A percentile compares a stretch with the other conserved stretches of the same genome.
These are phyloP conservation scores for Clepsis dumicolana DNA, from an alignment of 2,888 invertebrate species.

Conservation along the genomic window DNA sequence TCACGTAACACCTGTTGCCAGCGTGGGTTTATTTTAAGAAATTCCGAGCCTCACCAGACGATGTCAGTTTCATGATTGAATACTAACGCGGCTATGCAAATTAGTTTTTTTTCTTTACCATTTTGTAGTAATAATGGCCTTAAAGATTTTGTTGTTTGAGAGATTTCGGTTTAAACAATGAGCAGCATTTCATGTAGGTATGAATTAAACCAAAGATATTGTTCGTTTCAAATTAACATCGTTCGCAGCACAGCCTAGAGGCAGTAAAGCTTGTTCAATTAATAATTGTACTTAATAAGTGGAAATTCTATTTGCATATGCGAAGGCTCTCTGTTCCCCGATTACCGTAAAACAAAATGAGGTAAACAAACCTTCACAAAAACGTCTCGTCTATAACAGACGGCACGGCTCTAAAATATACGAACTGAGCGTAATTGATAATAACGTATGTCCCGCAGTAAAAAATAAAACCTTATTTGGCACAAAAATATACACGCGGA, in stretches of 20 bases:
- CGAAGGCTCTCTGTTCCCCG: not conserved
- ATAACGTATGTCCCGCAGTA: constrained; percentile 35
- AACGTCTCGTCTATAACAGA: constrained; percentile 18
- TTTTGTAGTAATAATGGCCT: not conserved
- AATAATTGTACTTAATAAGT: not conserved
- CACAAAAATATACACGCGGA: constrained; percentile 25
- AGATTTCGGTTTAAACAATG: no score
- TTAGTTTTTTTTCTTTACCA: not conserved
- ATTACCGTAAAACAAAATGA: constrained; percentile 14
- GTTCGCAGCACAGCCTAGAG: not conserved
- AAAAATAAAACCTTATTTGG: constrained; percentile 36
- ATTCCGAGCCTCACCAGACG: constrained; percentile 43
- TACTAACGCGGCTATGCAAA: constrained; percentile 15
- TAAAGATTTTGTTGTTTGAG: no score
- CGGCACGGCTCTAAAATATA: constrained; percentile 24
- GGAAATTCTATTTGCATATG: not conserved
- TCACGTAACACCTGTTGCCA: constrained; percentile 80
- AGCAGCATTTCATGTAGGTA: not conserved
- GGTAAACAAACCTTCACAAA: constrained; percentile 22
- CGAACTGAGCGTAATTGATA: constrained; percentile 36
- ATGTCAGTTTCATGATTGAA: constrained; percentile 40
- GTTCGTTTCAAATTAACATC: not conserved
- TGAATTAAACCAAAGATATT: no score
- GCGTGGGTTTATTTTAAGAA: constrained; percentile 53
- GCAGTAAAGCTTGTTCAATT: not conserved